Percentiles rank a stretch among this genome's conserved stretches.
Evolutionary conservation across 2,797 vertebrate species (phyloP).

Genomic region (Jordanella pulchra): DNA sequence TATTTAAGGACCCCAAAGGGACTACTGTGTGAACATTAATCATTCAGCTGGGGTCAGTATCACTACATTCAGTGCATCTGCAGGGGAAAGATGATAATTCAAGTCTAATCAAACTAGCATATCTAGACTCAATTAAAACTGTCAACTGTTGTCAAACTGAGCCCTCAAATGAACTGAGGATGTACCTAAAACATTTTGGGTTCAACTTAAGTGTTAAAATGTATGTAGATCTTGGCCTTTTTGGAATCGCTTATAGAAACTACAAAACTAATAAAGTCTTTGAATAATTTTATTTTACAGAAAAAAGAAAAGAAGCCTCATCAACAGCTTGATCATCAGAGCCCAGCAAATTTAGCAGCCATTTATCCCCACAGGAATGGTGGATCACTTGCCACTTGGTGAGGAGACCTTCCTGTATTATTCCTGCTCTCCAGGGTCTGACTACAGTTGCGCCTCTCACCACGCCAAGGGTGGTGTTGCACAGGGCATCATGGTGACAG

Average conservation of each 20-base stretch:
- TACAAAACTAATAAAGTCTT: not conserved
- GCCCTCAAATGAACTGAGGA: not conserved
- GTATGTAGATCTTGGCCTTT: not conserved
- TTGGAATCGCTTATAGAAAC: not conserved
- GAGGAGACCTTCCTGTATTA: slow-evolving; percentile 89
- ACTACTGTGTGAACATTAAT: slow-evolving; percentile 37
- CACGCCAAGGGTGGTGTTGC: slow-evolving; percentile 75
- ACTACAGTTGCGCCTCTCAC: slow-evolving; percentile 58
- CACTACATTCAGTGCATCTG: not conserved
- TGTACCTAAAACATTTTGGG: not conserved
- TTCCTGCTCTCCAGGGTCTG: slow-evolving; percentile 52
- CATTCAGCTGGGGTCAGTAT: not conserved
- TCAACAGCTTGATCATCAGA: slow-evolving; percentile 37
- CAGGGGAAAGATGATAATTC: not conserved
- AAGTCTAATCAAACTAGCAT: not conserved
- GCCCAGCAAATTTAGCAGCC: slow-evolving; percentile 53
- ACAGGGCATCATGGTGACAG: slow-evolving; percentile 83
- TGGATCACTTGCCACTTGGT: slow-evolving; percentile 93
- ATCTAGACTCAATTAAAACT: not conserved
- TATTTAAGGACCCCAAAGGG: slow-evolving; percentile 8
- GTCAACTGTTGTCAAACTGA: no score
- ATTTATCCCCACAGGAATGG: slow-evolving; percentile 82
- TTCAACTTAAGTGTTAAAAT: not conserved
- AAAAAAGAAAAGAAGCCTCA: slow-evolving; percentile 34
- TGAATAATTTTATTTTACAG: slow-evolving; percentile 49